Conservation (phyloP, 2,797 vertebrate genomes). For the Falco naumanni region DNA sequence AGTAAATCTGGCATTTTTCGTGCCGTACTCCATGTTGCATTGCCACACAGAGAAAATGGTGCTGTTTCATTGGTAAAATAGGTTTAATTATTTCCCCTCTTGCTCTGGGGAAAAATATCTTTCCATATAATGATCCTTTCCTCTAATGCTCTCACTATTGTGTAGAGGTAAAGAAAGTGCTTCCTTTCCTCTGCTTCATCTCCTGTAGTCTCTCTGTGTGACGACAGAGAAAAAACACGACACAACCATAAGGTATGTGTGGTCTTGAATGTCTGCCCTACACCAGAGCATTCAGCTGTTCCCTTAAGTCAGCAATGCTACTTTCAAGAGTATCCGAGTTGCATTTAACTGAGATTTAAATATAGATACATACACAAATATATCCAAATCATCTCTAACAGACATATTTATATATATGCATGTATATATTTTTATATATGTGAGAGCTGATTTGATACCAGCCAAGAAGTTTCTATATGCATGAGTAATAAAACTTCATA, state of each 20-base stretch:
- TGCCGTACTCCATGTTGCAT: too few species aligned
- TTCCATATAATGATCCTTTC: not conserved
- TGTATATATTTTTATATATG: not conserved
- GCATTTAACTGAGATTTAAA: not conserved
- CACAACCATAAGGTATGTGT: not conserved
- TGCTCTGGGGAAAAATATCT: not conserved
- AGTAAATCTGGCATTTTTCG: not conserved
- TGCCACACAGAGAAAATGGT: not conserved
- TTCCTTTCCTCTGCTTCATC: not conserved
- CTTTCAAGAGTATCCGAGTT: not conserved
- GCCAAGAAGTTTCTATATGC: not conserved
- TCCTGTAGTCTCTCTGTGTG: not conserved
- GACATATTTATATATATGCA: not conserved
- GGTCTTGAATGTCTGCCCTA: not conserved
- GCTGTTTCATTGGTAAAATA: not conserved
- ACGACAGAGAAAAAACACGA: not conserved
- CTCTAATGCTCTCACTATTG: not conserved
- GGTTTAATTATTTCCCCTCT: not conserved
- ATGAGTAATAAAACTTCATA: not conserved
- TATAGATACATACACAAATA: not conserved
- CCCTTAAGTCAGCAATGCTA: not conserved
- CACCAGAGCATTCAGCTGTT: not conserved
- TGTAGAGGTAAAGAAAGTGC: not conserved
- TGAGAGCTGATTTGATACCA: not conserved
- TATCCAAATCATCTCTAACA: not conserved